Conservation (phyloP, 2,888 invertebrate species). For the Cataglyphis rosenhaueri region DNA sequence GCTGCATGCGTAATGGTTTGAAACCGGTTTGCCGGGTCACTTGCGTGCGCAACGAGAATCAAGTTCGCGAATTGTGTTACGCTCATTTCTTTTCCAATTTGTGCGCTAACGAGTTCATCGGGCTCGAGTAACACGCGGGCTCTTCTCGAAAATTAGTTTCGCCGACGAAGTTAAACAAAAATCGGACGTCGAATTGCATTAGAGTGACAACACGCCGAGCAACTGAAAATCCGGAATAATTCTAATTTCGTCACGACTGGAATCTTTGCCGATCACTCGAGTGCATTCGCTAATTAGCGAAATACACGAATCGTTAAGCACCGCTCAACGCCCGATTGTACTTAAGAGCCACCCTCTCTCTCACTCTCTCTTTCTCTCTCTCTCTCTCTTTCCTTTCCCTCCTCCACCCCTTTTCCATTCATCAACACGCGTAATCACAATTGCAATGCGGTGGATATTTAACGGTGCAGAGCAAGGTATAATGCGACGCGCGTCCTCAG, state of each 20-base stretch:
- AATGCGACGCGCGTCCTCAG: conserved; percentile 62
- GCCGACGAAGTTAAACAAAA: neutral
- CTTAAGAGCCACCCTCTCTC: neutral
- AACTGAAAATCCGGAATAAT: conserved; percentile 13
- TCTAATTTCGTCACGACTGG: conserved; percentile 24
- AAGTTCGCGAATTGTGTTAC: conserved; percentile 40
- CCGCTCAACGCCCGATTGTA: neutral
- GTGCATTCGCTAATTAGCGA: conserved; percentile 37
- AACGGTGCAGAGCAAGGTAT: conserved; percentile 61
- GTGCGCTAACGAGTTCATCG: conserved; percentile 21
- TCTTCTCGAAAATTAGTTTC: conserved; percentile 39
- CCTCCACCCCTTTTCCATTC: conserved; percentile 6
- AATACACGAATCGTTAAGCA: conserved; percentile 36
- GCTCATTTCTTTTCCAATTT: conserved; percentile 50
- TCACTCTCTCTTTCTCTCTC: too few species aligned
- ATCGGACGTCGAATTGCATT: neutral
- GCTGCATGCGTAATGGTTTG: neutral
- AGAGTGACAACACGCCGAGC: neutral
- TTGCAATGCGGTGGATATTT: conserved; percentile 61
- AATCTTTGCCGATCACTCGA: conserved; percentile 7
- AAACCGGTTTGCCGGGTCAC: neutral
- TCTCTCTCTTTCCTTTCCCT: neutral
- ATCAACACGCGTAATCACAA: conserved; percentile 61
- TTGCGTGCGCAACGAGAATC: conserved; percentile 36
- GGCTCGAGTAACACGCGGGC: conserved; percentile 17